phyloP scores from a whole-genome alignment of 1,140 invertebrate genomes.

The Trichonephila inaurata region DNA sequence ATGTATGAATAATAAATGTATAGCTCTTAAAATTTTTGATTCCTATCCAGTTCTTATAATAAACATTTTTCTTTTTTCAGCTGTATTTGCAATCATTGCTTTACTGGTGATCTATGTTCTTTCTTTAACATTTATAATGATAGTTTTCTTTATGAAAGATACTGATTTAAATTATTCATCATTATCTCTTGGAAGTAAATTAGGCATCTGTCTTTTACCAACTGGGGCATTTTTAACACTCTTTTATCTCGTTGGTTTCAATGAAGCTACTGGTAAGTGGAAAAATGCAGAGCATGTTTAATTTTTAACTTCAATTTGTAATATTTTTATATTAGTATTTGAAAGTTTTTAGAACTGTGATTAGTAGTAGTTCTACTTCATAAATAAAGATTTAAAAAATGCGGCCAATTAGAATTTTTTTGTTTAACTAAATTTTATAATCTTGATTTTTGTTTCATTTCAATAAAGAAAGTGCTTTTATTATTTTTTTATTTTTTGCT shows the following conservation, averaged over 20 bases:
- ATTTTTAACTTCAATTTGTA: no score
- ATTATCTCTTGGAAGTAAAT: neutral
- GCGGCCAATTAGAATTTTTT: no score
- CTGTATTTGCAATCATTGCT: constrained; percentile 2
- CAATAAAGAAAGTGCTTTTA: no score
- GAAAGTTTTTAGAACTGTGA: no score
- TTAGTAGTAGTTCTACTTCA: no score
- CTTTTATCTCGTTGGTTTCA: neutral
- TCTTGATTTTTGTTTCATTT: no score
- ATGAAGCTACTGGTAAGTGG: constrained; percentile 48
- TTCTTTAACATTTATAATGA: neutral
- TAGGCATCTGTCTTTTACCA: constrained; percentile 56
- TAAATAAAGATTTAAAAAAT: no score
- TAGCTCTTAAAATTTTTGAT: neutral
- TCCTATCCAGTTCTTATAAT: neutral
- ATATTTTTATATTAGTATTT: no score
- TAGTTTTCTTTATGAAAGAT: neutral
- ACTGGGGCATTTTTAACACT: constrained; percentile 9
- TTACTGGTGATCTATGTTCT: constrained; percentile 4
- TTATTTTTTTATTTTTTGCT: no score
- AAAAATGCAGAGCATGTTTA: neutral
- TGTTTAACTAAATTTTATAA: no score
- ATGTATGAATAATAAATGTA: neutral
- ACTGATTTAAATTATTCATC: neutral
- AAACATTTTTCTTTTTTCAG: neutral